These are phyloP conservation scores for Gryon sp. DNA, from an alignment of 1,140 invertebrate species.

Conservation along the genomic window DNA sequence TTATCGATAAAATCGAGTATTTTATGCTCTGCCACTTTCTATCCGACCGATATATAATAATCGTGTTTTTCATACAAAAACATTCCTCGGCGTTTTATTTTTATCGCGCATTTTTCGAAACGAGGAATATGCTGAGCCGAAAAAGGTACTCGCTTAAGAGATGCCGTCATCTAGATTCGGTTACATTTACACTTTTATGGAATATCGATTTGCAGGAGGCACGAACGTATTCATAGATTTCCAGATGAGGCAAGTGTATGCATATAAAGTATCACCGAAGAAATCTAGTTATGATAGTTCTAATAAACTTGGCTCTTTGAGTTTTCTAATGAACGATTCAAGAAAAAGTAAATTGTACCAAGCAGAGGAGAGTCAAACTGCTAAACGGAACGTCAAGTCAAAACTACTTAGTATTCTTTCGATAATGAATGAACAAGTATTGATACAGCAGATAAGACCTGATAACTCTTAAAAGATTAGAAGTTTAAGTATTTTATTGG, in stretches of 20 bases:
- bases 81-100: slow-evolving; percentile 51
- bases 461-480: no score
- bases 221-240: slow-evolving; percentile 61
- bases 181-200: slow-evolving; percentile 77
- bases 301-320: slow-evolving; percentile 35
- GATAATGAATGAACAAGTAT: no score
- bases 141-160: slow-evolving; percentile 56
- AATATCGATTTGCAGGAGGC: slow-evolving; percentile 72
- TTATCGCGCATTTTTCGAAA: slow-evolving; percentile 60
- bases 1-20: slow-evolving; percentile 35
- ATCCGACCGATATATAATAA: slow-evolving; percentile 52
- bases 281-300: slow-evolving; percentile 41
- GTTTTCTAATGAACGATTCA: slow-evolving; percentile 25
- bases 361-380: no score
- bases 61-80: slow-evolving; percentile 33
- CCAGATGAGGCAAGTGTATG: slow-evolving; percentile 42
- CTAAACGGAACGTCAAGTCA: no score
- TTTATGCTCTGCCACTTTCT: slow-evolving; percentile 23
- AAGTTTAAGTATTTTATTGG: no score
- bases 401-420: no score
- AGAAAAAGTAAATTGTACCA: background rate
- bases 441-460: no score
- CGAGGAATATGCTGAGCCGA: slow-evolving; percentile 61
- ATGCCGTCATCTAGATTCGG: slow-evolving; percentile 62
- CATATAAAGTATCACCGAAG: slow-evolving; percentile 57